Conservation (phyloP, 2,113 vertebrate species). For the Puma concolor region DNA sequence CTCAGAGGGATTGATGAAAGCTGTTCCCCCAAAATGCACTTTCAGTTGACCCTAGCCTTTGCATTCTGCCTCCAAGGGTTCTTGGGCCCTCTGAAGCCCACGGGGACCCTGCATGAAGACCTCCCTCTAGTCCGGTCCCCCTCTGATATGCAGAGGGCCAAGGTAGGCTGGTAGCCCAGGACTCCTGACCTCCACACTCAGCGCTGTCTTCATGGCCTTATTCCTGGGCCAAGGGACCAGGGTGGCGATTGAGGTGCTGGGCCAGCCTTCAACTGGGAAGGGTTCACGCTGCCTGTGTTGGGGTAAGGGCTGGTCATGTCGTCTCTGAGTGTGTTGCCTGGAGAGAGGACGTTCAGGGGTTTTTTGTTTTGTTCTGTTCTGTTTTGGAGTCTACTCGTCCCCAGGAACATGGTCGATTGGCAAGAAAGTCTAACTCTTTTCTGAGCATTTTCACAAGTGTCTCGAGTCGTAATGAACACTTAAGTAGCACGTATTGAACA, state of each 20-base stretch:
- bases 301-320: neutral
- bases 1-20: neutral
- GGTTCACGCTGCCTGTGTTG: neutral
- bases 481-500: neutral
- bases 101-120: neutral
- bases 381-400: neutral
- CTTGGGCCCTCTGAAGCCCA: neutral
- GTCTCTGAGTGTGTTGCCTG: neutral
- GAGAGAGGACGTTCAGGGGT: neutral
- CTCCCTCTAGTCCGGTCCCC: neutral
- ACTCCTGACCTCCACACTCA: neutral
- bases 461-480: neutral
- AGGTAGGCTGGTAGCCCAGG: neutral
- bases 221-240: neutral
- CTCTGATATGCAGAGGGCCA: neutral
- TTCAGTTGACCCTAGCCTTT: neutral
- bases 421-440: neutral
- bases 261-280: neutral
- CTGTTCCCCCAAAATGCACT: neutral
- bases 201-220: neutral
- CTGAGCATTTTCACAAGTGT: neutral
- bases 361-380: neutral
- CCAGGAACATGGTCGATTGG: neutral
- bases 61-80: conserved; percentile 11
- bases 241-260: neutral